A percentile compares a stretch with the other conserved stretches of the same genome.
Conservation (phyloP, 2,888 invertebrate species). For the Patella caerulea region DNA sequence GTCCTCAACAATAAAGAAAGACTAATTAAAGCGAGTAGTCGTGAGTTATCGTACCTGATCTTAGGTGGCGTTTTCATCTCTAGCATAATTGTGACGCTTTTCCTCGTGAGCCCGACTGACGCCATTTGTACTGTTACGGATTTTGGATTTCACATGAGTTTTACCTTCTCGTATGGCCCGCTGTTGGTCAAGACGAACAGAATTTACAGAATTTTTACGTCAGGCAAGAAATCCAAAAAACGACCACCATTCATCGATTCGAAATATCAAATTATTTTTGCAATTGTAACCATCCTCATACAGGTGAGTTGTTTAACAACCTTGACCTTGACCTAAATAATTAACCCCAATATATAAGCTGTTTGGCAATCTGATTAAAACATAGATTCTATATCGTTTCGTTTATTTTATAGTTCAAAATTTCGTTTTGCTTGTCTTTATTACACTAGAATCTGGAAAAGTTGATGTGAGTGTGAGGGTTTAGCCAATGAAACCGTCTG, state of each 20-base stretch:
- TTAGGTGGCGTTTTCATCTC: conserved; percentile 40
- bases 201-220: conserved; percentile 52
- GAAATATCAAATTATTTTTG: conserved; percentile 41
- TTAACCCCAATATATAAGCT: too few relatives aligned
- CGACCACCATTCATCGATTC: conserved; percentile 40
- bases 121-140: conserved; percentile 37
- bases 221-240: conserved; percentile 35
- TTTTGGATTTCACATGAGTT: conserved; percentile 46
- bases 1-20: conserved; percentile 33
- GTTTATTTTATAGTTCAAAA: too few relatives aligned
- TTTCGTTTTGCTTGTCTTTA: too few relatives aligned
- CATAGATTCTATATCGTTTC: too few relatives aligned
- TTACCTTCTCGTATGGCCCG: conserved; percentile 46
- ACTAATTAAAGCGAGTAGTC: conserved; percentile 52
- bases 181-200: conserved; percentile 50
- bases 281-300: conserved; percentile 31
- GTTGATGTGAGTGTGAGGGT: too few relatives aligned
- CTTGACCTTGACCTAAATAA: too few relatives aligned
- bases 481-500: too few relatives aligned
- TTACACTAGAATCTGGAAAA: too few relatives aligned
- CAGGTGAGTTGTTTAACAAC: conserved; percentile 39
- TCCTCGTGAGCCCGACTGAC: conserved; percentile 34
- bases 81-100: conserved; percentile 35
- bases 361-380: too few relatives aligned
- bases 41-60: conserved; percentile 46